These are phyloP conservation scores for Halcyon smyrnensis DNA, from an alignment of 2,797 vertebrate species.

Conservation along the genomic window DNA sequence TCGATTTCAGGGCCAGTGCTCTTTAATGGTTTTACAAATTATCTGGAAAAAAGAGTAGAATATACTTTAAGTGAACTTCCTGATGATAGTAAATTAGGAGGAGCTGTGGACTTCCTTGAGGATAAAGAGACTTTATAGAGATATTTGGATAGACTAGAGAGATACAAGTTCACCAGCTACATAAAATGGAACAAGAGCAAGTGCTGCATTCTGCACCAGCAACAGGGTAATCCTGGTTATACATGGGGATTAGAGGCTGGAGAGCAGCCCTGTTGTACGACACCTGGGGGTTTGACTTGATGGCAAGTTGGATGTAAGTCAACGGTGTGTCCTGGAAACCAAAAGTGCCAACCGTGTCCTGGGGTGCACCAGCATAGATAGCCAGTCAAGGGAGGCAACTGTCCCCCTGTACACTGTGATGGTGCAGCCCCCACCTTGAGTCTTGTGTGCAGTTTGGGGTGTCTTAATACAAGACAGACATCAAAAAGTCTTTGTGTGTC, in stretches of 20 bases:
- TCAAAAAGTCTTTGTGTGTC: too few relatives aligned
- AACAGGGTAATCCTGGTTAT: neutral
- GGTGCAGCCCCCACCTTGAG: rapidly evolving
- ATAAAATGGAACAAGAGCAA: neutral
- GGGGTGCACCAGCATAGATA: neutral
- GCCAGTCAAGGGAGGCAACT: rapidly evolving
- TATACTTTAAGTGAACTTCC: neutral
- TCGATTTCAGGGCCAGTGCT: neutral
- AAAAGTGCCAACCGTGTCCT: rapidly evolving
- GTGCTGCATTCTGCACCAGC: neutral
- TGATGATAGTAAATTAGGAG: neutral
- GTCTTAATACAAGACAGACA: rapidly evolving
- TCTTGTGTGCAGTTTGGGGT: rapidly evolving
- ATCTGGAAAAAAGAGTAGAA: neutral
- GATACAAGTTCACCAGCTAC: neutral
- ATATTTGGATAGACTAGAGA: neutral
- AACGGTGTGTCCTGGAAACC: neutral
- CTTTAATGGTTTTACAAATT: neutral
- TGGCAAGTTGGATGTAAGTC: rapidly evolving
- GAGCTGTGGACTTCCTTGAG: neutral
- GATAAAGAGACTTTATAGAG: neutral
- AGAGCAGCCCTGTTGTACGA: neutral
- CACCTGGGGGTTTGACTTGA: rapidly evolving
- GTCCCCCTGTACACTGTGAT: too few relatives aligned
- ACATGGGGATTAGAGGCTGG: neutral